phyloP scores from a whole-genome alignment of 2,797 vertebrate species.

The Spheniscus humboldti region DNA sequence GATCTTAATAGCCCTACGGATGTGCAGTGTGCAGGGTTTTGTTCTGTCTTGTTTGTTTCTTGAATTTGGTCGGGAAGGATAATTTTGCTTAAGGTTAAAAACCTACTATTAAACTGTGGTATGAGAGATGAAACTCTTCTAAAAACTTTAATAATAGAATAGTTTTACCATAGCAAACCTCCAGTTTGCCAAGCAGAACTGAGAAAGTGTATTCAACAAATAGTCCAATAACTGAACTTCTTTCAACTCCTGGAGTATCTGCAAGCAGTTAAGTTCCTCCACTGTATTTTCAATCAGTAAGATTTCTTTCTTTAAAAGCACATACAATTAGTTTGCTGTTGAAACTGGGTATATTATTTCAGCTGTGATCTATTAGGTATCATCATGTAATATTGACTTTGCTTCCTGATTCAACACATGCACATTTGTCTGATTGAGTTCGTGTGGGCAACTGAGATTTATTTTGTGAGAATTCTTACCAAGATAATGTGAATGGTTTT shows the following conservation, averaged over 20 bases:
- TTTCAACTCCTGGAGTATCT: neutral
- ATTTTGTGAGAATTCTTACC: neutral
- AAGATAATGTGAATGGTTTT: neutral
- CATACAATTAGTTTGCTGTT: neutral
- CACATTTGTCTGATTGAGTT: neutral
- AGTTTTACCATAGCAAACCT: constrained; percentile 24
- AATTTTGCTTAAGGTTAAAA: constrained; percentile 32
- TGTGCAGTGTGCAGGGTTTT: constrained; percentile 66
- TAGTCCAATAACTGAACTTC: neutral
- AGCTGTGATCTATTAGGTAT: neutral
- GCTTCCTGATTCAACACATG: neutral
- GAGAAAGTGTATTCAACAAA: neutral
- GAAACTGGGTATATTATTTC: neutral
- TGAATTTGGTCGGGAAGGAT: constrained; percentile 42
- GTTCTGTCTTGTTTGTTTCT: constrained; percentile 53
- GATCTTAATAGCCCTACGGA: constrained; percentile 77
- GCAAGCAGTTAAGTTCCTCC: neutral
- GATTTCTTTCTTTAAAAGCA: neutral
- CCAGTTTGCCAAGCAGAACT: neutral
- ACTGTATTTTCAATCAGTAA: neutral
- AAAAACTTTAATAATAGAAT: neutral
- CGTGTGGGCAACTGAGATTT: neutral
- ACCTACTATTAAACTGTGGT: neutral
- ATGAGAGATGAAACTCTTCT: constrained; percentile 5
- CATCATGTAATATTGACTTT: neutral